Base-by-base conservation (phyloP, 2,888 invertebrate species). In the Monopis laevigella region DNA sequence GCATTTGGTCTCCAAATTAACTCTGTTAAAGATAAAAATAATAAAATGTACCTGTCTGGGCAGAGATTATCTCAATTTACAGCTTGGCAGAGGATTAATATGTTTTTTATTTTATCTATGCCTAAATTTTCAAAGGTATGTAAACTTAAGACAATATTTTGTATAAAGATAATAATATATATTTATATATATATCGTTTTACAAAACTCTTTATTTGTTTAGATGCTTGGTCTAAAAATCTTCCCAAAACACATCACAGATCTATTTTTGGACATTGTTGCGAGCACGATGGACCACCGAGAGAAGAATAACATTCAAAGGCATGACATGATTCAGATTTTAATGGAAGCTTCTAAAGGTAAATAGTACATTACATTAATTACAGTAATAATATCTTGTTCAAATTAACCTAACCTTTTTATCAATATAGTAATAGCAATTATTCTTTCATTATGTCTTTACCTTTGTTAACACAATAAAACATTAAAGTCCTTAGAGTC, bases 1-100 rank as follows among this genome's bases (percentile, higher is more conserved):
- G 84, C 82, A 0, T 85, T 86, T 46, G 86, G 86, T 0, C 62
- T 84, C 1, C 61, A 73, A 45, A 72, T 84, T 1, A 74, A 86
- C 53, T 86, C 86, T 0, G 44, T 85, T 18, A 64, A 69, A 35
- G 66, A 85, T 18, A 67, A 59, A 13, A 55, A 80, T 0, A 86
- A 86, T 45, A 71, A 83, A 34, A 85, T 86, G 53, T 85, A 73
- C 47, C 28, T 40, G 8, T 17, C 55, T 2, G 73, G 69, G 1
- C 61, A 56, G 41, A 43, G 39, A 0, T 16, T 69, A n/a, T 61
- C 68, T 26, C 47, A 52, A 0, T 65, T 71, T 16, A 44, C 41
- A 2, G 2, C 50, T 0, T 45, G 43, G 17, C 65, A 69, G 40
- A 51, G 52, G 3, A 2, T 58, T 0, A 18, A 52, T 0, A 45